phyloP scores from a whole-genome alignment of 2,888 invertebrate genomes.

The Sipha maydis region DNA sequence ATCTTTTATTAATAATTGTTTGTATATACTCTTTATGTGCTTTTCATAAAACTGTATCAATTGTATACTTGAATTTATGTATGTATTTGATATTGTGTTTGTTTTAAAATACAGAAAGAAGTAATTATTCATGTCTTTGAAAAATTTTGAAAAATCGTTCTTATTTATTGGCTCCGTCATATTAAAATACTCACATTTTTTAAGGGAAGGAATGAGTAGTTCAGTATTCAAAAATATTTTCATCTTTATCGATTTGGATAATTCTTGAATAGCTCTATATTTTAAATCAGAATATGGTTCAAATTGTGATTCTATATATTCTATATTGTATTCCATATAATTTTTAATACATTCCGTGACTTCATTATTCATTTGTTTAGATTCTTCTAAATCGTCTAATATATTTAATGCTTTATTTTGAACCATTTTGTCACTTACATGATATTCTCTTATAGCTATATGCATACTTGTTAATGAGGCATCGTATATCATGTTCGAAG shows the following conservation, averaged over 20 bases:
- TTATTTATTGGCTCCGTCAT: neutral
- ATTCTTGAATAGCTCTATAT: neutral
- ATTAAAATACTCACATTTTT: neutral
- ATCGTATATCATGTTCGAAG: constrained; percentile 31
- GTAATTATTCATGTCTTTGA: neutral
- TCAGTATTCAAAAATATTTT: constrained; percentile 16
- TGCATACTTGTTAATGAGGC: constrained; percentile 9
- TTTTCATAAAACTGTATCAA: neutral
- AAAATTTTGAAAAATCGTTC: neutral
- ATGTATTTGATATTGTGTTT: too few relatives aligned
- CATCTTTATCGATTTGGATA: neutral
- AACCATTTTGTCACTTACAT: neutral
- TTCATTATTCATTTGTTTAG: neutral
- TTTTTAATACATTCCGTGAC: neutral
- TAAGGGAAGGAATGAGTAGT: neutral
- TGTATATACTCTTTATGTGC: neutral
- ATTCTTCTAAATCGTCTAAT: neutral
- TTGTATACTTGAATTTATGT: neutral
- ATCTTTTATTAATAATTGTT: neutral
- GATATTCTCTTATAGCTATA: neutral
- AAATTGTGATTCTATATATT: constrained; percentile 1
- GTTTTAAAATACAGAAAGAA: neutral
- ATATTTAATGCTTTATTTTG: neutral
- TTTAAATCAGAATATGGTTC: neutral
- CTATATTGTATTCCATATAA: neutral